Evolutionary conservation across 2,888 invertebrate species (phyloP).

Genomic region (Balanococcus diminutus): DNA sequence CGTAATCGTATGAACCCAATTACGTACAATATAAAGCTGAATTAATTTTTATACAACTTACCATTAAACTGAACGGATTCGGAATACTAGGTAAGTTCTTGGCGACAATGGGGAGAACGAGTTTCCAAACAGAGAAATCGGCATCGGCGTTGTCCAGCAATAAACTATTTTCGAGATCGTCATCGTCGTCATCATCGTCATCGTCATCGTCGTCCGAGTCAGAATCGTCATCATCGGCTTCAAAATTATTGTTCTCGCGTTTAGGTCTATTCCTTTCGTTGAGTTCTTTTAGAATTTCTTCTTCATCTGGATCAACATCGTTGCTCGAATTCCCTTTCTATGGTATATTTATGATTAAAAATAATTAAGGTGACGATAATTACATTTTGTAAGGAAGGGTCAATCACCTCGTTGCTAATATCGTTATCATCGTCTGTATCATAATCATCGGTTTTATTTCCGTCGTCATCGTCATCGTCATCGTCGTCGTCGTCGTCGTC

Average conservation of each 20-base stretch:
- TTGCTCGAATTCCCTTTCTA: neutral
- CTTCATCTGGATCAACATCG: neutral
- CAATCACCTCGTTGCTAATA: neutral
- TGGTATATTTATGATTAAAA: neutral
- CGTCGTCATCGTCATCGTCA: neutral
- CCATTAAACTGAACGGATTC: neutral
- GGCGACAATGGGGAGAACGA: neutral
- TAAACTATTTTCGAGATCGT: neutral
- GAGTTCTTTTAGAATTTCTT: neutral
- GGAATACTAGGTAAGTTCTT: neutral
- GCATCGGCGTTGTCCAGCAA: neutral
- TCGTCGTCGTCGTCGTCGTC: neutral
- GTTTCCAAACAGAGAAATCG: neutral
- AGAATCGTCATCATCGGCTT: neutral
- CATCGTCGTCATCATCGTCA: neutral
- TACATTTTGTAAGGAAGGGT: too few species aligned
- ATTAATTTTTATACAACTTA: neutral
- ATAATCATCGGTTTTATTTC: neutral
- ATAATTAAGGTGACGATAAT: too few species aligned
- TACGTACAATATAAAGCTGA: too few species aligned
- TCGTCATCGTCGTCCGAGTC: neutral
- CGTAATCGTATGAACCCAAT: too few species aligned
- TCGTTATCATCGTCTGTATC: neutral
- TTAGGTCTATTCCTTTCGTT: neutral
- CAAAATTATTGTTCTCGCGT: neutral